phyloP scores from a whole-genome alignment of 2,888 invertebrate species.

The Parnassius mnemosyne region DNA sequence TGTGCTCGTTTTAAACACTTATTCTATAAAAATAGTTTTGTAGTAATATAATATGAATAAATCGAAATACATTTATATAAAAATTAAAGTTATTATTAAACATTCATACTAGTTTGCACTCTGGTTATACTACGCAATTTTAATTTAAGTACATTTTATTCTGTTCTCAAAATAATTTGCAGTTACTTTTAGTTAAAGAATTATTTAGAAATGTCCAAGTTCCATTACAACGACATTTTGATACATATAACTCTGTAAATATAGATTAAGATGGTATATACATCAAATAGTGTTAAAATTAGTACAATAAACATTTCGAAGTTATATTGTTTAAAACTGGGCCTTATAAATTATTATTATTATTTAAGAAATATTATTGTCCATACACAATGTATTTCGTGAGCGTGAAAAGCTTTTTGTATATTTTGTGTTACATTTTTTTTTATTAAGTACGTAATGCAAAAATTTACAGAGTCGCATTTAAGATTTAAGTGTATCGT shows the following conservation, averaged over 20 bases:
- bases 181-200: slow-evolving; percentile 22
- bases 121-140: too few relatives aligned
- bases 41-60: too few relatives aligned
- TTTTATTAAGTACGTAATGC: neutral
- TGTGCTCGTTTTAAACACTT: too few relatives aligned
- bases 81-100: too few relatives aligned
- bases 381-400: slow-evolving; percentile 2
- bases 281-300: neutral
- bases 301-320: too few relatives aligned
- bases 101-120: too few relatives aligned
- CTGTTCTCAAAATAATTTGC: slow-evolving; percentile 9
- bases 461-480: neutral
- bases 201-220: slow-evolving; percentile 41
- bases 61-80: too few relatives aligned
- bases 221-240: slow-evolving; percentile 46
- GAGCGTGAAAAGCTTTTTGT: neutral
- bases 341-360: slow-evolving; percentile 3
- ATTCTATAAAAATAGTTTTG: too few relatives aligned
- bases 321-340: too few relatives aligned
- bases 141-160: too few relatives aligned
- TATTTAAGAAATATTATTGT: neutral
- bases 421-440: neutral
- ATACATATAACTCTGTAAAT: slow-evolving; percentile 26
- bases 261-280: slow-evolving; percentile 11
- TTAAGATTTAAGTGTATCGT: slow-evolving; percentile 27